phyloP scores from a whole-genome alignment of 2,888 invertebrate species.

The Dromius quadrimaculatus region DNA sequence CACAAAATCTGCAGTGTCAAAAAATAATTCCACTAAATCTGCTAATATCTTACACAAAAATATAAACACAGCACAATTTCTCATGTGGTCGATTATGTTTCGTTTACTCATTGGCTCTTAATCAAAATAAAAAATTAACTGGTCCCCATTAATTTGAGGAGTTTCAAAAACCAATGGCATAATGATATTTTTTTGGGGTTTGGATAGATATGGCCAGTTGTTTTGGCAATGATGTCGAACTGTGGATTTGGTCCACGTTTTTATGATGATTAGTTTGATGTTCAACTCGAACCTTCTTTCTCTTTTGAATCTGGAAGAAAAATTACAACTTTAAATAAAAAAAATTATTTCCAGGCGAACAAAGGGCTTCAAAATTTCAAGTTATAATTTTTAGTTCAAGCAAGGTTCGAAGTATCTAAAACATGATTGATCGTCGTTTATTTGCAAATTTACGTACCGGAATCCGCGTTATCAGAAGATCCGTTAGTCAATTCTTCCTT shows the following conservation, averaged over 20 bases:
- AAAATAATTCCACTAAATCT: constrained; percentile 52
- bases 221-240: constrained; percentile 29
- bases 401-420: constrained; percentile 31
- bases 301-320: constrained; percentile 72
- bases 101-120: constrained; percentile 48
- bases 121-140: constrained; percentile 19
- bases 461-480: constrained; percentile 68
- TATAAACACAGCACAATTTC: constrained; percentile 59
- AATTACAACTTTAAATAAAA: not conserved
- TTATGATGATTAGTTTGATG: constrained; percentile 56
- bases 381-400: too few relatives aligned
- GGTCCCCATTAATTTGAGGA: constrained; percentile 18
- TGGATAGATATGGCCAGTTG: constrained; percentile 33
- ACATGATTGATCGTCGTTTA: not conserved
- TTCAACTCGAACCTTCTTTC: constrained; percentile 76
- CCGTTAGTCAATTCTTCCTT: constrained; percentile 68
- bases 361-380: too few relatives aligned
- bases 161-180: constrained; percentile 42
- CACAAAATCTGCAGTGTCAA: constrained; percentile 50
- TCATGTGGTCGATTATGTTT: constrained; percentile 52
- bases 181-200: constrained; percentile 44
- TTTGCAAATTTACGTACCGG: constrained; percentile 65
- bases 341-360: too few relatives aligned
- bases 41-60: constrained; percentile 57
- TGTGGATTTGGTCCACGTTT: not conserved